phyloP scores from a whole-genome alignment of 2,888 invertebrate genomes.

The Andrena hattorfiana region DNA sequence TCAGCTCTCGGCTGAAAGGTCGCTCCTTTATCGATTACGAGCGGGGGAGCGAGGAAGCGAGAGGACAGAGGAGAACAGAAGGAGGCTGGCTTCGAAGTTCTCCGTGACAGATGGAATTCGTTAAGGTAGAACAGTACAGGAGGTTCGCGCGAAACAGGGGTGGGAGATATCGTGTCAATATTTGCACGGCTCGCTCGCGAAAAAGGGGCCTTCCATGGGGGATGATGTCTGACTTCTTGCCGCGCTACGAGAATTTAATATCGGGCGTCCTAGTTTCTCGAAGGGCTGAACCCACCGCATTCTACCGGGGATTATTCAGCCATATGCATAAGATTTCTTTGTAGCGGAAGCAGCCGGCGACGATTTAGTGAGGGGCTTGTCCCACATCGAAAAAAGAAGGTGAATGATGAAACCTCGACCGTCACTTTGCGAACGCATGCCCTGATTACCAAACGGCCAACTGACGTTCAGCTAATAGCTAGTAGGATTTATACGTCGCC shows the following conservation, averaged over 20 bases:
- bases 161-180: conserved; percentile 55
- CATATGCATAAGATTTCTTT: conserved; percentile 58
- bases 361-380: conserved; percentile 37
- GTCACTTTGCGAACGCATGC: neutral
- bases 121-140: conserved; percentile 24
- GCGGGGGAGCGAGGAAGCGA: neutral
- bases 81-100: neutral
- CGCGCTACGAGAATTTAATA: conserved; percentile 62
- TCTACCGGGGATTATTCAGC: conserved; percentile 51
- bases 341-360: conserved; percentile 30
- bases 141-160: conserved; percentile 25
- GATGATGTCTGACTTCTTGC: conserved; percentile 54
- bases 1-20: conserved; percentile 57
- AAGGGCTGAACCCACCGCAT: conserved; percentile 48
- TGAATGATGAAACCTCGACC: conserved; percentile 20
- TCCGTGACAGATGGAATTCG: conserved; percentile 33
- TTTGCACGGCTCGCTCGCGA: conserved; percentile 51
- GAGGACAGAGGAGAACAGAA: neutral
- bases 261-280: conserved; percentile 59
- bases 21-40: conserved; percentile 48
- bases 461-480: neutral
- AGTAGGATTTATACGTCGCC: neutral
- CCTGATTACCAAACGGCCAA: neutral
- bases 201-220: conserved; percentile 34
- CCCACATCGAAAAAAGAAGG: neutral